Base-by-base conservation (phyloP, 1,140 invertebrate species). In the Aphelinus certus region DNA sequence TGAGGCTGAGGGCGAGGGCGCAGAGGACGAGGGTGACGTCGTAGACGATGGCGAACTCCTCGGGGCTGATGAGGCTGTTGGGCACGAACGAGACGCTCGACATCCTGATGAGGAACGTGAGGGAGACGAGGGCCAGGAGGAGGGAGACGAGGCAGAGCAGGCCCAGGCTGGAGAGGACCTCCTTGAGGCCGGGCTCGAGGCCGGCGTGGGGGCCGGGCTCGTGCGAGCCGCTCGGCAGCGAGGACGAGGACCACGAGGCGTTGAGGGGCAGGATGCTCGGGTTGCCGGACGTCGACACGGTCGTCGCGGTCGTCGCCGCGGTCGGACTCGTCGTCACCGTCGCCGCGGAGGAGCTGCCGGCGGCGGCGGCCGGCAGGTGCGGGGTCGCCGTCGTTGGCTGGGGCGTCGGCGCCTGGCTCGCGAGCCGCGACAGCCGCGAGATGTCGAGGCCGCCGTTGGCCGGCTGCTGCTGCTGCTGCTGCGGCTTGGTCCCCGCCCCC, bases 1-100 rank as follows among this genome's bases (percentile, higher is more conserved):
- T 95, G 48, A 97, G 87, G 1, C 94, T 95, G 45, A 97, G 88
- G 45, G 95, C 96, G 71, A 97, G 90, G 7, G 95, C 95, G 83
- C 95, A 95, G 75, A 97, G 88, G 4, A 95, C 95, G 77, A 97
- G 88, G 2, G 95, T 96, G 76, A 97, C 95, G 89, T 97, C 95
- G 84, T 96, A 95, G 48, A 97, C 94, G 75, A 95, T 92, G 45
- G 94, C 92, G 80, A 95, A 95, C 82, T 96, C 95, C 81, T 95
- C 94, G 77, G 87, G 89, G 86, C 81, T 89, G 82, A 88, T 89
- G 76, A 88, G 90, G 83, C 81, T 92, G 88, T 83, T 91, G 75
- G 82, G 88, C 87, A 83, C 86, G 83, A 84, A 85, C 1, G 89
- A 89, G 5, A 91, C 86, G 60, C 93, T 93, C 26, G 94, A 94